Conservation (phyloP, 2,113 vertebrate genomes). For the Microcebus ravelobensis region DNA sequence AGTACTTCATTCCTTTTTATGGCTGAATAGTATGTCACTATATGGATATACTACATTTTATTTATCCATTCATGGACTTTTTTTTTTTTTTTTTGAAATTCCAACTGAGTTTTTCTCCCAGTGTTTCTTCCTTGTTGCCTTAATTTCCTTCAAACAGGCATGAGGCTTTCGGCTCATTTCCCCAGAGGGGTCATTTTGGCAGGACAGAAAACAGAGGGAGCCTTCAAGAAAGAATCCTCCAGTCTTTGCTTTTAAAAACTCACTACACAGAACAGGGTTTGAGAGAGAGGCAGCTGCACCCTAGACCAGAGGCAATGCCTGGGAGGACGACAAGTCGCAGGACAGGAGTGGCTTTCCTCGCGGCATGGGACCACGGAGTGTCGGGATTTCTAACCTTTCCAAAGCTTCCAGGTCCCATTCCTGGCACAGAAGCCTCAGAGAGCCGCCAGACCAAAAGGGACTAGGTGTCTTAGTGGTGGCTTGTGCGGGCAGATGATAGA, state of each 20-base stretch:
- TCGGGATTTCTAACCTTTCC: too few relatives aligned
- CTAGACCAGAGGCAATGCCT: neutral
- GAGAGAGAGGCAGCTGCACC: neutral
- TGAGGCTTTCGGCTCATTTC: neutral
- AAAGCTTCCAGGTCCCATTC: neutral
- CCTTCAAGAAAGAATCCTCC: neutral
- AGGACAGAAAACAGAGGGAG: neutral
- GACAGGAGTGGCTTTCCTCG: neutral
- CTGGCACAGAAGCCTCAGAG: neutral
- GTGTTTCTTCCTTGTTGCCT: neutral
- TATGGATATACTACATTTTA: neutral
- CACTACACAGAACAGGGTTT: neutral
- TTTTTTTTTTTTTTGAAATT: neutral
- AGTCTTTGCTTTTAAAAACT: neutral
- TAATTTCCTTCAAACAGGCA: neutral
- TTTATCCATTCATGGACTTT: neutral
- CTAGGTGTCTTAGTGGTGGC: neutral
- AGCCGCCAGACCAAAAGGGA: neutral
- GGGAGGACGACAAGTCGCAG: rapidly evolving
- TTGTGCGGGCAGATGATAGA: neutral
- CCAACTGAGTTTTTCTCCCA: neutral
- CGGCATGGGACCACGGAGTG: neutral
- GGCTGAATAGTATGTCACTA: neutral
- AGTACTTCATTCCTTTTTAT: neutral
- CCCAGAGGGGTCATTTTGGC: neutral